Evolutionary conservation across 2,888 invertebrate species (phyloP).

Genomic region (Troides aeacus): DNA sequence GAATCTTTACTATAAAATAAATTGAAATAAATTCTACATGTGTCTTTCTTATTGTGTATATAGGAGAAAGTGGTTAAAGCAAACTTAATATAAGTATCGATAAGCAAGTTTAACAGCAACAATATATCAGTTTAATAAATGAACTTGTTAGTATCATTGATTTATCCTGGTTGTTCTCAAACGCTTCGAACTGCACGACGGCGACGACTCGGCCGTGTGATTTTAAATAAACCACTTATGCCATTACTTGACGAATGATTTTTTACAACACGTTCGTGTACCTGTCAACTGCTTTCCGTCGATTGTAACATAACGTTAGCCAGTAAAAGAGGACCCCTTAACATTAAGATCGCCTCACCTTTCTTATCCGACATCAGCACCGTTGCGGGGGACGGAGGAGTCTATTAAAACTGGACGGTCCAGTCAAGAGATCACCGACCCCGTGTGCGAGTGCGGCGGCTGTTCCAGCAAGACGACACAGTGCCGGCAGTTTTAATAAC

Average conservation of each 20-base stretch:
- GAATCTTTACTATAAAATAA: neutral
- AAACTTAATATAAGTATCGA: neutral
- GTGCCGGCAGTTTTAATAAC: conserved; percentile 31
- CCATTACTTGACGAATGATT: conserved; percentile 28
- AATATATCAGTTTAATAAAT: conserved; percentile 21
- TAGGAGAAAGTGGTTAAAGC: neutral
- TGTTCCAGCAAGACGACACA: conserved; percentile 29
- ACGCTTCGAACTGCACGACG: neutral
- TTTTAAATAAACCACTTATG: conserved; percentile 28
- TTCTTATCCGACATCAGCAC: conserved; percentile 10
- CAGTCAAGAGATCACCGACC: conserved; percentile 29
- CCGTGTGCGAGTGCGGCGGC: conserved; percentile 22
- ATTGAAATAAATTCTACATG: neutral
- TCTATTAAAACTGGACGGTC: conserved; percentile 25
- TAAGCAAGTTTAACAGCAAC: neutral
- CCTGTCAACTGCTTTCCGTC: conserved; percentile 31
- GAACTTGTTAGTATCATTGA: conserved; percentile 11
- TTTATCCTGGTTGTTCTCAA: neutral
- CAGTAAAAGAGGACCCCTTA: conserved; percentile 18
- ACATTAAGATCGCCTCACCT: conserved; percentile 5
- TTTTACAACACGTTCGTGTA: conserved; percentile 27
- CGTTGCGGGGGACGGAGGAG: conserved; percentile 17
- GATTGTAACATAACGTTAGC: conserved; percentile 25
- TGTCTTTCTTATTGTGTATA: neutral
- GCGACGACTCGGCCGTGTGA: conserved; percentile 10